Conservation (phyloP, 2,113 vertebrate genomes). For the Colius striatus region DNA sequence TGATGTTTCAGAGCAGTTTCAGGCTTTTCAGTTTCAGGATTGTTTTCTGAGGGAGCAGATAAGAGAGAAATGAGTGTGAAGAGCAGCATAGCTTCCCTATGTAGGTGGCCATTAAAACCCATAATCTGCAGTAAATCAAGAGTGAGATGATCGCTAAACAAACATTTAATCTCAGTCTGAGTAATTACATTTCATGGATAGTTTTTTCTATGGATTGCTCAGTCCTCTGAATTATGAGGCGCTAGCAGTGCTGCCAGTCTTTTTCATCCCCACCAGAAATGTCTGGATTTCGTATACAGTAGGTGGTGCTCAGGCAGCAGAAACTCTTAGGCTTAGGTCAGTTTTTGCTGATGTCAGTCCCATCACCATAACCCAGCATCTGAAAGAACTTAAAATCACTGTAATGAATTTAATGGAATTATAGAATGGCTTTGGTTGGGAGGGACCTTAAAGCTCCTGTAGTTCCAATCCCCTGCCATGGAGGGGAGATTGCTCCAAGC, state of each 20-base stretch:
- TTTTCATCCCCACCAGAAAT: accelerated
- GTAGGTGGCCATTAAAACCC: not conserved
- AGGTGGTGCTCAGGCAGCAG: not conserved
- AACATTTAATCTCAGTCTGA: not conserved
- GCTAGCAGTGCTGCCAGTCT: not conserved
- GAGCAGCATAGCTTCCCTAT: not conserved
- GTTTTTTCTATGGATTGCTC: not conserved
- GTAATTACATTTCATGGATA: not conserved
- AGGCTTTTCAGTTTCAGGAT: not conserved
- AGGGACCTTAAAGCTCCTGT: too few relatives aligned
- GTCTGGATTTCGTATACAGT: not conserved
- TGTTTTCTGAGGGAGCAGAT: not conserved
- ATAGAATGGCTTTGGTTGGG: too few relatives aligned
- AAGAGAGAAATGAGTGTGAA: not conserved
- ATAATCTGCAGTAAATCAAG: not conserved
- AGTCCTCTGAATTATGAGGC: not conserved
- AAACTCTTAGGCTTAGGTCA: not conserved
- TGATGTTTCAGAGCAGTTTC: not conserved
- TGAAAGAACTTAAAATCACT: not conserved
- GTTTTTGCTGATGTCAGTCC: not conserved
- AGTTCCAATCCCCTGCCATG: too few relatives aligned
- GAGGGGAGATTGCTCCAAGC: too few relatives aligned
- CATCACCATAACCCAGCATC: not conserved
- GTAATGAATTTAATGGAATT: not conserved
- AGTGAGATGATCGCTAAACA: not conserved